Evolutionary conservation across 2,888 invertebrate species (phyloP).

Genomic region (Coecobrya sp.): DNA sequence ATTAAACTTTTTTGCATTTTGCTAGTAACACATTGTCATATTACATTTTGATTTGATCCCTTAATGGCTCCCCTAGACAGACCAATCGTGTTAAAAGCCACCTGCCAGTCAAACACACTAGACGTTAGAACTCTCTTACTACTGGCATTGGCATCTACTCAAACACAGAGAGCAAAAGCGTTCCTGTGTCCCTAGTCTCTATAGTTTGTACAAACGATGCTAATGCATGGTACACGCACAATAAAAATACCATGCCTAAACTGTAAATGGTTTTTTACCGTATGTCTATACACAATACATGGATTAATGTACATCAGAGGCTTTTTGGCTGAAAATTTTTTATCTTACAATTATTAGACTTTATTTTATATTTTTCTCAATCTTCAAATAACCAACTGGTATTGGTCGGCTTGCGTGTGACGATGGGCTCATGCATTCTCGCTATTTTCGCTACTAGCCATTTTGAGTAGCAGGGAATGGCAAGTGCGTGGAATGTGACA

Average conservation of each 20-base stretch:
- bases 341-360: slow-evolving; percentile 43
- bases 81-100: slow-evolving; percentile 80
- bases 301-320: slow-evolving; percentile 1
- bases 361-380: not conserved
- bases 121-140: slow-evolving; percentile 33
- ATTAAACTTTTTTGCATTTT: slow-evolving; percentile 8
- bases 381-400: slow-evolving; percentile 25
- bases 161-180: not conserved
- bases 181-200: not conserved
- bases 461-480: not conserved
- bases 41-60: slow-evolving; percentile 77
- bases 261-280: slow-evolving; percentile 4
- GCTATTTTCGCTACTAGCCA: slow-evolving; percentile 15
- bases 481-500: slow-evolving; percentile 34
- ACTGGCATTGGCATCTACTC: not conserved
- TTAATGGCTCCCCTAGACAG: slow-evolving; percentile 80
- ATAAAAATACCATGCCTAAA: not conserved
- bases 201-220: not conserved
- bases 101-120: slow-evolving; percentile 75
- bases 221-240: slow-evolving; percentile 34
- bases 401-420: slow-evolving; percentile 2
- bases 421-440: not conserved
- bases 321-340: slow-evolving; percentile 24
- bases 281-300: not conserved
- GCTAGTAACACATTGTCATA: slow-evolving; percentile 58